Conservation (phyloP, 1,140 invertebrate species). For the Carposina sasakii region DNA sequence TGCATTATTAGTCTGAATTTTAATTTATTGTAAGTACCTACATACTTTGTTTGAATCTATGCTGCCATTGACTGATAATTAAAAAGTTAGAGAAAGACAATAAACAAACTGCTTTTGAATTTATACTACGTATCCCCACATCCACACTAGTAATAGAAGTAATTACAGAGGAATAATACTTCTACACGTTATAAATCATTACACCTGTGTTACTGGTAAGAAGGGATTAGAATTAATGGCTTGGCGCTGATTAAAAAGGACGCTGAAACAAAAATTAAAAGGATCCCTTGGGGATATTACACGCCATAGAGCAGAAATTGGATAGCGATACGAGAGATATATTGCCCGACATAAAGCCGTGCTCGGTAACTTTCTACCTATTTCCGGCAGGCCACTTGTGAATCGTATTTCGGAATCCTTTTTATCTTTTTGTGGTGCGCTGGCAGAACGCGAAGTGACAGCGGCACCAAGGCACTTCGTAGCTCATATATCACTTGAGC, state of each 20-base stretch:
- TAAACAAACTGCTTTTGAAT: too few relatives aligned
- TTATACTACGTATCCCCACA: too few relatives aligned
- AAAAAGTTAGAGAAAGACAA: too few relatives aligned
- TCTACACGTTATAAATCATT: too few relatives aligned
- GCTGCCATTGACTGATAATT: too few relatives aligned
- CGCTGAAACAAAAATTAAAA: slow-evolving; percentile 51
- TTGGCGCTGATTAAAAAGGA: slow-evolving; percentile 42
- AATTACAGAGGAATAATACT: too few relatives aligned
- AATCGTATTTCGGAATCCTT: slow-evolving; percentile 66
- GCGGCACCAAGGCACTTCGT: slow-evolving; percentile 60
- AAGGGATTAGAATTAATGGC: slow-evolving; percentile 39
- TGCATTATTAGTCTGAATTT: too few relatives aligned
- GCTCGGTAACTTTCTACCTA: slow-evolving; percentile 59
- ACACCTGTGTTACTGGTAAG: too few relatives aligned
- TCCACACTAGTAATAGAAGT: too few relatives aligned
- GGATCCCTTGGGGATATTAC: slow-evolving; percentile 52
- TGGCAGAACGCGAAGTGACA: slow-evolving; percentile 55
- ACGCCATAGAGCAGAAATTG: slow-evolving; percentile 65
- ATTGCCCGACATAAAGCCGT: slow-evolving; percentile 59
- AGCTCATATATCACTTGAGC: slow-evolving; percentile 65
- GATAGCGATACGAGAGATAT: slow-evolving; percentile 64
- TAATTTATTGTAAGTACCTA: too few relatives aligned
- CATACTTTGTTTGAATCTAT: too few relatives aligned
- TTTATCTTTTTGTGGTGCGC: slow-evolving; percentile 62
- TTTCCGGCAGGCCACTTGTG: slow-evolving; percentile 63